Percentiles rank a stretch among this genome's conserved stretches.
phyloP scores from a whole-genome alignment of 2,113 vertebrate genomes.

The Maccullochella peelii region DNA sequence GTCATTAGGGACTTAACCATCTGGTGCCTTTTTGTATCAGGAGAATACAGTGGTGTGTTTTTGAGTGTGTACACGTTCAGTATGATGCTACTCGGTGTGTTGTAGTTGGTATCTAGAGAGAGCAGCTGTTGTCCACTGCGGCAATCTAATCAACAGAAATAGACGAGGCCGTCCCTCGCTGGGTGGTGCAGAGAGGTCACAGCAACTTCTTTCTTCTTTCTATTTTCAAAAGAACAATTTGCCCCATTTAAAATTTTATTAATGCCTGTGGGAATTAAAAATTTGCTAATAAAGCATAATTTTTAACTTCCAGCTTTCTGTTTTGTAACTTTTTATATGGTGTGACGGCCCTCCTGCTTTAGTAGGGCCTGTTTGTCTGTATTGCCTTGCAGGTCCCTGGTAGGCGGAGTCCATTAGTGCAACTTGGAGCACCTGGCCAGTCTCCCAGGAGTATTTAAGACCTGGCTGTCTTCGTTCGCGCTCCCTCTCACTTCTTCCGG shows the following conservation, averaged over 20 bases:
- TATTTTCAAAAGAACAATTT: background rate
- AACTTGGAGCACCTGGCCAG: too few species aligned
- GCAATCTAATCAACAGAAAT: constrained; percentile 77
- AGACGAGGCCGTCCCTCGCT: constrained; percentile 27
- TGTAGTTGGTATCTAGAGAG: constrained; percentile 62
- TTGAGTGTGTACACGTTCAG: constrained; percentile 5
- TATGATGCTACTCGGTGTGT: constrained; percentile 14
- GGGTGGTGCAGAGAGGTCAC: constrained; percentile 47
- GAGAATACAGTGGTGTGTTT: constrained; percentile 45
- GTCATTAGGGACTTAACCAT: constrained; percentile 32
- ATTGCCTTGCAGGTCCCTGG: too few species aligned
- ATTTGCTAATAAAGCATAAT: background rate
- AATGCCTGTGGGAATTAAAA: background rate
- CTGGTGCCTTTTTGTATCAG: constrained; percentile 29
- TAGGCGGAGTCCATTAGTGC: too few species aligned
- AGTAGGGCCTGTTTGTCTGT: too few species aligned
- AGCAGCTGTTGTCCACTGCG: constrained; percentile 70
- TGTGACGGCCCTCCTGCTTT: too few species aligned
- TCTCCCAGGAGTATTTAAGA: too few species aligned
- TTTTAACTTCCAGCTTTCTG: background rate
- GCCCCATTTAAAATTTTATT: constrained; percentile 1
- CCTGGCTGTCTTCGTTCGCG: too few species aligned
- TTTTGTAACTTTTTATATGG: background rate
- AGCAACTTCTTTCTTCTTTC: constrained; percentile 12
- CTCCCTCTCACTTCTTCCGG: too few species aligned